phyloP scores from a whole-genome alignment of 2,797 vertebrate species.

The Echiichthys vipera region DNA sequence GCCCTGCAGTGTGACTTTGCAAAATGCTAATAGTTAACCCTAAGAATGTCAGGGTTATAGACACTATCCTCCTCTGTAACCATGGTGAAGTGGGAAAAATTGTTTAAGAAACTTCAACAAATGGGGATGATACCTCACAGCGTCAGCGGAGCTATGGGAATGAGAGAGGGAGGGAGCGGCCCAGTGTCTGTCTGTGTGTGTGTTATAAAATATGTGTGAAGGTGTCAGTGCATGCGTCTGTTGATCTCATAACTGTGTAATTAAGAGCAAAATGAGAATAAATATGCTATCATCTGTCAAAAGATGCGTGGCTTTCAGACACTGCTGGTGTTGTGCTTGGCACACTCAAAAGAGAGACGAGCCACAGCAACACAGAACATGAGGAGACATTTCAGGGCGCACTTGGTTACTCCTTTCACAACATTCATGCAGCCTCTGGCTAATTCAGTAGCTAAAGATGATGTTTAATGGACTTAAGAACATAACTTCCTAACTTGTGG shows the following conservation, averaged over 20 bases:
- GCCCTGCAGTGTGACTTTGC: constrained; percentile 25
- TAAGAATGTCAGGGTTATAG: constrained; percentile 23
- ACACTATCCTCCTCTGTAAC: constrained; percentile 19
- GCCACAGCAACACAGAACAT: constrained; percentile 19
- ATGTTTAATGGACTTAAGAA: neutral
- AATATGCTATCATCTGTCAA: constrained; percentile 12
- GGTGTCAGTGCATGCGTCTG: constrained; percentile 1
- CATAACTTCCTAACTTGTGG: neutral
- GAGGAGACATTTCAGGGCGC: constrained; percentile 25
- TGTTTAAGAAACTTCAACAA: constrained; percentile 31
- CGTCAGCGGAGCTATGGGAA: constrained; percentile 17
- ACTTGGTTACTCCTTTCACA: constrained; percentile 26
- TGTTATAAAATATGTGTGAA: too few relatives aligned
- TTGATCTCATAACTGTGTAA: constrained; percentile 33
- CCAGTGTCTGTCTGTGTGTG: neutral
- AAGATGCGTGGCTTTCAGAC: constrained; percentile 28
- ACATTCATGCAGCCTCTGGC: constrained; percentile 9
- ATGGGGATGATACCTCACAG: constrained; percentile 35
- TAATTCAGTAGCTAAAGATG: neutral
- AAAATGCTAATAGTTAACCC: constrained; percentile 22
- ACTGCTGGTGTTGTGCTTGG: constrained; percentile 45
- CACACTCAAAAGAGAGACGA: constrained; percentile 20
- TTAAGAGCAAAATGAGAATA: constrained; percentile 35
- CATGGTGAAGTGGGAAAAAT: constrained; percentile 25
- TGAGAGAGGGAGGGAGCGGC: neutral